Evolutionary conservation across 2,888 invertebrate genomes (phyloP).

Genomic region (Craniophora ligustri): DNA sequence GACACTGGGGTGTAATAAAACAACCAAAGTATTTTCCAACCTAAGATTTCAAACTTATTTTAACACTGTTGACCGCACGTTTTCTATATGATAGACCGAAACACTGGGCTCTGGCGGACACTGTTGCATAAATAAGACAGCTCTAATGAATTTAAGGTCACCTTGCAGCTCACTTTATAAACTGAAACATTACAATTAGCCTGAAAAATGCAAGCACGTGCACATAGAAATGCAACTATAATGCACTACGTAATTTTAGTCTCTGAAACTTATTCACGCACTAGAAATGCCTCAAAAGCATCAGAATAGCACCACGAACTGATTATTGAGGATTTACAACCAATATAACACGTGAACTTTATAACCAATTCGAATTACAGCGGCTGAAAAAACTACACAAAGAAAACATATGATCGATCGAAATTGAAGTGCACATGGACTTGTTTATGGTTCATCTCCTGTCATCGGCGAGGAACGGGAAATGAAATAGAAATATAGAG

Average conservation of each 20-base stretch:
- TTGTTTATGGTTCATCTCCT: slow-evolving; percentile 77
- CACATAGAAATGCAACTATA: slow-evolving; percentile 78
- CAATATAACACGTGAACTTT: slow-evolving; percentile 68
- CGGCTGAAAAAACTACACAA: slow-evolving; percentile 88
- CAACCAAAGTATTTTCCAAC: slow-evolving; percentile 75
- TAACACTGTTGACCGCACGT: slow-evolving; percentile 68
- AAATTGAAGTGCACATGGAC: slow-evolving; percentile 86
- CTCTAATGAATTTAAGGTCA: slow-evolving; percentile 49
- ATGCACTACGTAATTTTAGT: slow-evolving; percentile 67
- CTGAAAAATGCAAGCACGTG: slow-evolving; percentile 87
- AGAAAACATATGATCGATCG: slow-evolving; percentile 89
- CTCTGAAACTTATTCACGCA: slow-evolving; percentile 43
- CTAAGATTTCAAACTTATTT: slow-evolving; percentile 66
- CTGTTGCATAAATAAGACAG: slow-evolving; percentile 38
- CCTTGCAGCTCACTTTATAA: slow-evolving; percentile 55
- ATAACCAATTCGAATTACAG: slow-evolving; percentile 86
- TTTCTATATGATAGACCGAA: slow-evolving; percentile 57
- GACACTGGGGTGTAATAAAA: slow-evolving; percentile 68
- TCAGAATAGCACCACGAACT: slow-evolving; percentile 45
- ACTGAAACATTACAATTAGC: slow-evolving; percentile 75
- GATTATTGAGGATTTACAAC: slow-evolving; percentile 45
- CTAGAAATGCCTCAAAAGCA: slow-evolving; percentile 27
- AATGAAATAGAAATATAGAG: slow-evolving; percentile 35
- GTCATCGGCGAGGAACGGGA: slow-evolving; percentile 59
- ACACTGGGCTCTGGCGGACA: slow-evolving; percentile 33